Evolutionary conservation across 2,888 invertebrate species (phyloP), one percentile per base, ranked within the genome.

Genomic region (Ophioninae sp.): DNA sequence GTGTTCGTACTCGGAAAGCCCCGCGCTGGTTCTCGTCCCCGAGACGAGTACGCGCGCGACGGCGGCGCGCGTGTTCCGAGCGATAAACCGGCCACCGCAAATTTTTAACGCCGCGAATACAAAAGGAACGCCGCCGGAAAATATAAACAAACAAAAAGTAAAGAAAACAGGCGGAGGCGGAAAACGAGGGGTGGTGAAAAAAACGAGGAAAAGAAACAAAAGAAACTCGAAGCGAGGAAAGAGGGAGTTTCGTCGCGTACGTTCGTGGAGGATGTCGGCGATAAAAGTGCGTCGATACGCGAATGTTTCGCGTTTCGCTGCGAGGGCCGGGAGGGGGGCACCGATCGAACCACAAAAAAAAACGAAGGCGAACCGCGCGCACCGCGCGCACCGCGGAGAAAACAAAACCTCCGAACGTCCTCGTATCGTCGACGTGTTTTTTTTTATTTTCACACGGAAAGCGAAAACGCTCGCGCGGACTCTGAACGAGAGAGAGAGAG

Each of bases 241-340:
- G 17, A 30, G 44, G 50, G 2, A 50, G 50, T 50, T 50, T 50
- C 17, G 39, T 44, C 13, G 23, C 41, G 41, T 64, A 62, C 39
- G 56, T 37, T 61, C 70, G 20, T 7, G 59, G 8, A 62, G 30
- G 41, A 72, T 74, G 8, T 37, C 37, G n/a, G 7, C 17, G 39
- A 68, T 69, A 78, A 74, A 70, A 74, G 37, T 65, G 69, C 69
- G 57, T 74, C 68, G 74, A 78, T 79, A 78, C 78, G 78, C 64
- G 65, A 78, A 82, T 79, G n/a, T 74, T 17, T 6, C 17, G 17
- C 17, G 50, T 17, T 6, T 6, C 17, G 5, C 13, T 6, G 2
- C 13, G 3, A 6, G 50, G 17, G 17, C 50, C 6, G 5, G 13
- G 50, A 50, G 50, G 50, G 50, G 3, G 50, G 6, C 17, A 50